Evolutionary conservation across 2,113 vertebrate species (phyloP).

Genomic region (Ptilorrhoa leucosticta): DNA sequence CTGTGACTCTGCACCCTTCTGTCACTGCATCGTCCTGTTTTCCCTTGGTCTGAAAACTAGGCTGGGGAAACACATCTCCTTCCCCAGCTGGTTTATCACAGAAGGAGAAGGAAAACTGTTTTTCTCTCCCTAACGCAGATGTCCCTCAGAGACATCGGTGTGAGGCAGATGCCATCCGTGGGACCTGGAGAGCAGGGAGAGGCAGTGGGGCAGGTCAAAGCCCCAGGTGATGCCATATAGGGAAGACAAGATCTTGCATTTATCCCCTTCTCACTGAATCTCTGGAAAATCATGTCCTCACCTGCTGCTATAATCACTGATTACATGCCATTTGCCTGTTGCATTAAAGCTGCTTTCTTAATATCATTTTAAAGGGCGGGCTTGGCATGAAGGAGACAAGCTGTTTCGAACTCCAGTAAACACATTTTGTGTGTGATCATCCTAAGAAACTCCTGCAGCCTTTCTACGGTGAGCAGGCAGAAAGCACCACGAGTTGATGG

Average conservation of each 20-base stretch:
- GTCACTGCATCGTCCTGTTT: rapidly evolving
- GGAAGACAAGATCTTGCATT: neutral
- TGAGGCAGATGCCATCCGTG: rapidly evolving
- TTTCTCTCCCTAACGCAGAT: neutral
- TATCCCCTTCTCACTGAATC: neutral
- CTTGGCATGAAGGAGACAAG: conserved; percentile 11
- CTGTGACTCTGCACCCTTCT: neutral
- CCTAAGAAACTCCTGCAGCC: neutral
- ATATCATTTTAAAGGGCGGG: conserved; percentile 20
- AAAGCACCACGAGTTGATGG: conserved; percentile 4
- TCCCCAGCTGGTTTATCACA: neutral
- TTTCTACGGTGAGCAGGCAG: neutral
- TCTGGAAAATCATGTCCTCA: neutral
- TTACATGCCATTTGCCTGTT: conserved; percentile 21
- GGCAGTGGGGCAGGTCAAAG: neutral
- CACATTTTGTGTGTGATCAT: neutral
- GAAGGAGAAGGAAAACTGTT: neutral
- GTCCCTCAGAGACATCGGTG: neutral
- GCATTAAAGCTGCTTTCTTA: conserved; percentile 35
- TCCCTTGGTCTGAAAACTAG: neutral
- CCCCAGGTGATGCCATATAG: rapidly evolving
- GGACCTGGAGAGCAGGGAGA: neutral
- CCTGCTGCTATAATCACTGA: conserved; percentile 24
- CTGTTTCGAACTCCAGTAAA: conserved; percentile 35
- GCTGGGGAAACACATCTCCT: neutral